phyloP scores from a whole-genome alignment of 23 tunicate genomes.

The Botrylloides violaceus region DNA sequence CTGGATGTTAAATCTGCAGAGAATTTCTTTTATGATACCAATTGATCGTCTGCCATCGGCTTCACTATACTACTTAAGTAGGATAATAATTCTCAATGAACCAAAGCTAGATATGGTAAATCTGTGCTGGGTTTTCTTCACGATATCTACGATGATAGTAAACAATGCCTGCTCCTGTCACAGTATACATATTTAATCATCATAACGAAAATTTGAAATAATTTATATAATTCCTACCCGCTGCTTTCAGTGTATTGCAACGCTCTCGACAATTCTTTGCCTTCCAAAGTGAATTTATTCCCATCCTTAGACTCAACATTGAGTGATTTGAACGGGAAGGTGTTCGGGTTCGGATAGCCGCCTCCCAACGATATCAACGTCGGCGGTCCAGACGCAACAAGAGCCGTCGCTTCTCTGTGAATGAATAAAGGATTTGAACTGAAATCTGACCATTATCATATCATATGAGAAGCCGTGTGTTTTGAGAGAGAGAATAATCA shows the following conservation, averaged over 20 bases:
- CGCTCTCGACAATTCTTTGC: slow-evolving; percentile 53
- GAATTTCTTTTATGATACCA: too few species aligned
- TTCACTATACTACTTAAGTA: too few species aligned
- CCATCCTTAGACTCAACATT: slow-evolving; percentile 49
- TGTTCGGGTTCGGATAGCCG: slow-evolving; percentile 63
- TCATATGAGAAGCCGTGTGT: background rate
- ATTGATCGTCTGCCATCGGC: too few species aligned
- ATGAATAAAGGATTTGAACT: too few species aligned
- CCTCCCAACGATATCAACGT: slow-evolving; percentile 45
- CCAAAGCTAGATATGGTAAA: background rate
- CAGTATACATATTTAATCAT: too few species aligned
- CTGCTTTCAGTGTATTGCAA: slow-evolving; percentile 57
- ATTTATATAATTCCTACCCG: slow-evolving; percentile 19
- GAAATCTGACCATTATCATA: too few species aligned
- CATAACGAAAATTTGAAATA: background rate
- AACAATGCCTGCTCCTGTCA: background rate
- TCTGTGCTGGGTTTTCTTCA: too few species aligned
- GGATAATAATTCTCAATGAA: too few species aligned
- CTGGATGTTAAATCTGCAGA: too few species aligned
- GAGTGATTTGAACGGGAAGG: slow-evolving; percentile 68
- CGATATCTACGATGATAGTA: too few species aligned
- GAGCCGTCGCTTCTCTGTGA: background rate
- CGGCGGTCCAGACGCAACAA: background rate
- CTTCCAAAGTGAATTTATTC: slow-evolving; percentile 19
- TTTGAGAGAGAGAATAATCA: background rate